Evolutionary conservation across 2,797 vertebrate genomes (phyloP), one percentile per base, ranked within the genome.

Genomic region (Vireo griseus): DNA sequence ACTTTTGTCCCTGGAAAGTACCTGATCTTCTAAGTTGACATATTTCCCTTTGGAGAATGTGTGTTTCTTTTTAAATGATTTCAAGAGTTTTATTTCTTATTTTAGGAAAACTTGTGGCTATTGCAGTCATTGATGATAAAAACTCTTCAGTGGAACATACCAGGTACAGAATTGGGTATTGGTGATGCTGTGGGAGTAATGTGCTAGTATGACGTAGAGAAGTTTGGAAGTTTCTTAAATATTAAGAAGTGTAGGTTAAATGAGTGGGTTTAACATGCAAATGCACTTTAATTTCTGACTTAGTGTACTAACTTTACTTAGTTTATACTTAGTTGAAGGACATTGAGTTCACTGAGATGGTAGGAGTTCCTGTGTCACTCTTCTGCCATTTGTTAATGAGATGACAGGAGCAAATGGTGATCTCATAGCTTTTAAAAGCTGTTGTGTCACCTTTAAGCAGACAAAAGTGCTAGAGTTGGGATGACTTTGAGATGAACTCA

Each of bases 91-190:
- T 81, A 37, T 97, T 96, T 65, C 58, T 96, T 82, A 50, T 97
- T 96, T 95, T 98, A 99, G 99, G 99, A 96, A 99, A 99, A 98
- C 98, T 99, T 96, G 98, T 99, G 95, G 99, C 98, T 89, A 98
- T 99, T 75, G 99, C 99, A 80, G 96, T 99, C 95, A 98, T 99
- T 96, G 98, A 99, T 94, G 99, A 99, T 97, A 99, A 99, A 97
- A 99, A 99, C 95, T 97, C 98, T 94, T 98, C 98, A 82, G 96
- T 98, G 92, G 98, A 99, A 82, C 99, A 99, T 92, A 97, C 96
- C 96, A 99, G 99, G 99, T 99, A 99, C 69, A n/a, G 47, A 96
- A 68, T 13, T 83, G n/a, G 74, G 42, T 87, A 47, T 74, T 71
- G 42, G 17, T 82, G n/a, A 54, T 22, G 3, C 35, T 79, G 0